Evolutionary conservation across 2,113 vertebrate species (phyloP).

Genomic region (Rana temporaria): DNA sequence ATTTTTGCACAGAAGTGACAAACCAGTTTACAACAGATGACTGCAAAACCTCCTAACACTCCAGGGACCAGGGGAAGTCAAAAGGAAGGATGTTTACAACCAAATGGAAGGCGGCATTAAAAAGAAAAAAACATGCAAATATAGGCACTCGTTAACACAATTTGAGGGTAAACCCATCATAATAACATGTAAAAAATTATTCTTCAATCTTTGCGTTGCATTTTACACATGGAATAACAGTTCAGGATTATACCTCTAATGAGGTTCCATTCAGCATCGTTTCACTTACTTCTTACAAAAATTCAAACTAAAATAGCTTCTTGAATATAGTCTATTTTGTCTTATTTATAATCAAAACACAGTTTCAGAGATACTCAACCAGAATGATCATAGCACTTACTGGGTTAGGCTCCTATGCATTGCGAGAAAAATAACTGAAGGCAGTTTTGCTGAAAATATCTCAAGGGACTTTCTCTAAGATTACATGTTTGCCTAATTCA

Average conservation of each 20-base stretch:
- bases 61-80: background rate
- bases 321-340: background rate
- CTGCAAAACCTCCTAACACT: background rate
- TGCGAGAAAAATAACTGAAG: conserved; percentile 17
- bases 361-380: background rate
- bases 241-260: background rate
- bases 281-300: background rate
- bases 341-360: background rate
- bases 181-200: background rate
- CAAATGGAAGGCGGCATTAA: conserved; percentile 7
- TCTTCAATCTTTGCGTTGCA: background rate
- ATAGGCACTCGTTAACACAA: conserved; percentile 14
- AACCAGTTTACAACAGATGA: conserved; percentile 3
- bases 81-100: background rate
- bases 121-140: conserved; percentile 26
- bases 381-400: background rate
- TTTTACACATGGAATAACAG: background rate
- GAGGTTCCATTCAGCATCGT: background rate
- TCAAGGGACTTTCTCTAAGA: background rate
- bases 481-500: conserved; percentile 11
- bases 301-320: too few relatives aligned
- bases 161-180: background rate
- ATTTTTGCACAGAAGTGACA: background rate
- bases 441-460: conserved; percentile 31
- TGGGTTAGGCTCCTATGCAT: background rate